Base-by-base conservation (phyloP, 2,113 vertebrate genomes). In the Planiliza haematocheilus region DNA sequence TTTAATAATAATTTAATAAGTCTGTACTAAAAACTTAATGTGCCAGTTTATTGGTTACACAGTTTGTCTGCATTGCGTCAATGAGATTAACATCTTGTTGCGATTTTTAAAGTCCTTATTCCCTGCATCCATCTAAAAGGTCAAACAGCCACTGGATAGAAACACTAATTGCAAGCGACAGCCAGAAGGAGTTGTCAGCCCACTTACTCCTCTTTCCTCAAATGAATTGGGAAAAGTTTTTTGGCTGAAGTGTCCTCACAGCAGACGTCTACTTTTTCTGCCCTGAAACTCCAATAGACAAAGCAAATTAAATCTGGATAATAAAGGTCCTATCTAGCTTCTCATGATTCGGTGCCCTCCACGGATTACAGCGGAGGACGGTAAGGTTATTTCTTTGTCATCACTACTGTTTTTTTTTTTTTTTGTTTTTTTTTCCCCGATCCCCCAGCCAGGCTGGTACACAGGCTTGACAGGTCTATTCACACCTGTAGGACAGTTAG, bases 401-500 rank as follows among this genome's bases (percentile, higher is more conserved):
- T 74, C 39, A 10, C 66, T 10, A 21, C 49, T 30, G n/a, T 3
- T 30, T 30, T 30, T 30, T 2, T 30, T 30, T 30, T 30, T 30
- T 3, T 30, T 30, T 5, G 2, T 30, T 56, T 2, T 69, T 42
- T 59, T 52, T 38, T 48, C 41, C 37, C 37, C 18, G 4, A 52
- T 61, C 63, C 60, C 51, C 74, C 66, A 58, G 70, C 57, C 53
- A 39, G 42, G 16, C 70, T 61, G 73, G 74, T 72, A 72, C 76
- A 69, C 75, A 70, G 58, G 43, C 51, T 41, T 64, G 73, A 69
- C 66, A 46, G 17, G 51, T 61, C 68, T 58, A 67, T 70, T 42
- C 89, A 51, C 66, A 86, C 85, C 75, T 90, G 62, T 65, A 75
- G 39, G 46, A 61, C 67, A 48, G 49, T 51, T 77, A 72, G 74